Percentiles rank a stretch among this genome's conserved stretches.
Evolutionary conservation across 2,113 vertebrate genomes (phyloP).

Genomic region (Prunella fulvescens): DNA sequence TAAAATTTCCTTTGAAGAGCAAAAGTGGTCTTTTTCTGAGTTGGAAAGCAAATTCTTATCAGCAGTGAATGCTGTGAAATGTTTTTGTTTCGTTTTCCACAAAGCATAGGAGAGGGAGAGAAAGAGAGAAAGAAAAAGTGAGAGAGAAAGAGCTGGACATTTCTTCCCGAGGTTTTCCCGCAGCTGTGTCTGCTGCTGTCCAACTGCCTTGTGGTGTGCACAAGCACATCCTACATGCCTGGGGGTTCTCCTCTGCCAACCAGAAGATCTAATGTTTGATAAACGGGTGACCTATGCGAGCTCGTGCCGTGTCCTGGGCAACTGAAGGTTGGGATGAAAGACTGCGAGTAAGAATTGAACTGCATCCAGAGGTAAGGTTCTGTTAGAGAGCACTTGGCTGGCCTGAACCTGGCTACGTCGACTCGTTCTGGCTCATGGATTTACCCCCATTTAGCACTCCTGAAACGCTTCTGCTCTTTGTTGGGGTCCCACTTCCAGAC

Average conservation of each 20-base stretch:
- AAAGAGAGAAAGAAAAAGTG: conserved; percentile 66
- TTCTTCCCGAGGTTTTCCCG: conserved; percentile 56
- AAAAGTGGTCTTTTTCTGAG: conserved; percentile 83
- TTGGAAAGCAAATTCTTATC: conserved; percentile 83
- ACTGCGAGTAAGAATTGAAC: conserved; percentile 86
- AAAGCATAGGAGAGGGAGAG: conserved; percentile 75
- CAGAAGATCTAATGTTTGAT: conserved; percentile 74
- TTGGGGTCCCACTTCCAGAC: conserved; percentile 96
- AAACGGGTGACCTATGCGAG: conserved; percentile 69
- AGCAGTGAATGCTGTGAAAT: conserved; percentile 73
- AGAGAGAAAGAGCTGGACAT: conserved; percentile 70
- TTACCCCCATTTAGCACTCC: conserved; percentile 96
- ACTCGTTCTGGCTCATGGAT: conserved; percentile 96
- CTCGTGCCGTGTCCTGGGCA: conserved; percentile 78
- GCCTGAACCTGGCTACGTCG: conserved; percentile 90
- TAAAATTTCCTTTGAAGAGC: conserved; percentile 79
- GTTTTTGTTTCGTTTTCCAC: conserved; percentile 78
- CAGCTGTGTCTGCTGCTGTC: conserved; percentile 71
- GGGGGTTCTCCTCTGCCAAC: conserved; percentile 67
- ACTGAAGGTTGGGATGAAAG: conserved; percentile 76
- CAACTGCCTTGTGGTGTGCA: conserved; percentile 70
- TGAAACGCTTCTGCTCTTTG: conserved; percentile 97
- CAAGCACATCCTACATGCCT: conserved; percentile 65
- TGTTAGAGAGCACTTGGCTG: conserved; percentile 78
- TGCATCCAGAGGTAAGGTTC: conserved; percentile 93